Evolutionary conservation across 1,140 invertebrate genomes (phyloP).

Genomic region (Drosophila ananassae): DNA sequence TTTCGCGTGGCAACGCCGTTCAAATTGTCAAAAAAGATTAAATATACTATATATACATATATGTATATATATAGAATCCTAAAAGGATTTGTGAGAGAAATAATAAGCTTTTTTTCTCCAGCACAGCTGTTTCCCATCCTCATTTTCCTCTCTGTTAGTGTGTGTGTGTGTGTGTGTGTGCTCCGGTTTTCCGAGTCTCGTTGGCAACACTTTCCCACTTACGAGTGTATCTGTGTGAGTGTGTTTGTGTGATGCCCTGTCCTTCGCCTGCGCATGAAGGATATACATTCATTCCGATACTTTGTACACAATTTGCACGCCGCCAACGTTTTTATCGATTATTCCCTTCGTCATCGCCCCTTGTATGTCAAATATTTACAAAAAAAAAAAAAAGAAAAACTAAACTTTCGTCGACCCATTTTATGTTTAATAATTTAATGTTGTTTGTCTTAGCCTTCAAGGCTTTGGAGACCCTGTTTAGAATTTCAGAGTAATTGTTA

Average conservation of each 20-base stretch:
- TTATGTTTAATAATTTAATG: not conserved
- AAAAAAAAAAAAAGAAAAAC: not conserved
- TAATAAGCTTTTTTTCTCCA: not conserved
- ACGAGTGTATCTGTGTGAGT: conserved; percentile 15
- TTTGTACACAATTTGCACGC: conserved; percentile 70
- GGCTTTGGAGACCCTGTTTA: not conserved
- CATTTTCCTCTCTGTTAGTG: too few relatives aligned
- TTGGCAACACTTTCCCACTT: conserved; percentile 66
- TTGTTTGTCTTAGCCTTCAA: not conserved
- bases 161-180: conserved; percentile 8
- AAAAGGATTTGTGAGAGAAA: not conserved
- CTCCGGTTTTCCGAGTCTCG: conserved; percentile 19
- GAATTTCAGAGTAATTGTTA: not conserved
- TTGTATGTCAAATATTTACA: not conserved
- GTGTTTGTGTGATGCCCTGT: conserved; percentile 63
- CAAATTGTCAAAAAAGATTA: conserved; percentile 3
- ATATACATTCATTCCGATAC: conserved; percentile 74
- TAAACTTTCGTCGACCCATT: not conserved
- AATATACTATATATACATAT: not conserved
- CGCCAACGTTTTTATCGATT: conserved; percentile 67
- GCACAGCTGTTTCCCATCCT: too few relatives aligned
- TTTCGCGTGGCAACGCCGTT: conserved; percentile 54
- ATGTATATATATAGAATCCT: not conserved
- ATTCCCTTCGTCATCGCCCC: conserved; percentile 28
- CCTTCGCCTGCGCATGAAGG: conserved; percentile 72